phyloP scores from a whole-genome alignment of 2,888 invertebrate genomes.

The Elmis aenea region DNA sequence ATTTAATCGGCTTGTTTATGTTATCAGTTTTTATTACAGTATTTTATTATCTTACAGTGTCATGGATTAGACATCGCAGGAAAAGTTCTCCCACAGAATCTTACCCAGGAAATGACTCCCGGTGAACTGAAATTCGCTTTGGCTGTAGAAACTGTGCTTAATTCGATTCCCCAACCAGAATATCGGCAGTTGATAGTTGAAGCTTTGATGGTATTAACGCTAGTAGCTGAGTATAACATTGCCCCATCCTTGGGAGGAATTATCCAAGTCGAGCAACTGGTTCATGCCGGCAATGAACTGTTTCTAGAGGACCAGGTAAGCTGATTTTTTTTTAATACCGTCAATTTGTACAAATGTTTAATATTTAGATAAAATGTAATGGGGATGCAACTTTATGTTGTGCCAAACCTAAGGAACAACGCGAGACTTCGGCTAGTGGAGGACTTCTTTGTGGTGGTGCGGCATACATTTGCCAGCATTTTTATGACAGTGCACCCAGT shows the following conservation, averaged over 20 bases:
- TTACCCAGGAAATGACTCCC: slow-evolving; percentile 98
- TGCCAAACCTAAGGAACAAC: slow-evolving; percentile 66
- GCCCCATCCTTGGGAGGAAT: slow-evolving; percentile 70
- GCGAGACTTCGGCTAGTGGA: slow-evolving; percentile 56
- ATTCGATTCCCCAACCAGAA: slow-evolving; percentile 96
- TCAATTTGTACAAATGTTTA: slow-evolving; percentile 7
- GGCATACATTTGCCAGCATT: slow-evolving; percentile 92
- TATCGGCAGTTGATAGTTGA: slow-evolving; percentile 96
- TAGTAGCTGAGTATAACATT: slow-evolving; percentile 84
- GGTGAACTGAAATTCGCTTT: slow-evolving; percentile 97
- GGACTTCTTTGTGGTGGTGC: slow-evolving; percentile 84
- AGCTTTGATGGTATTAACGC: slow-evolving; percentile 91
- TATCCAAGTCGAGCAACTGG: slow-evolving; percentile 85
- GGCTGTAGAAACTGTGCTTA: slow-evolving; percentile 94
- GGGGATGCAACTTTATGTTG: slow-evolving; percentile 94
- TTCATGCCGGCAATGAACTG: slow-evolving; percentile 89
- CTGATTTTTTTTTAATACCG: not conserved
- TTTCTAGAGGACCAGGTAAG: slow-evolving; percentile 93
- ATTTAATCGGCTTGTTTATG: no score
- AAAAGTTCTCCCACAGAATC: slow-evolving; percentile 80
- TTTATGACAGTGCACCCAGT: slow-evolving; percentile 97
- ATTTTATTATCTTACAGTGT: slow-evolving; percentile 56
- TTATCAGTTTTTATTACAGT: no score
- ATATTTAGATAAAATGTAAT: slow-evolving; percentile 66
- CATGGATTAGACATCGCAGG: slow-evolving; percentile 92